Evolutionary conservation across 1,140 invertebrate species (phyloP), one percentile per base, ranked within the genome.

Genomic region (Penaeus vannamei): DNA sequence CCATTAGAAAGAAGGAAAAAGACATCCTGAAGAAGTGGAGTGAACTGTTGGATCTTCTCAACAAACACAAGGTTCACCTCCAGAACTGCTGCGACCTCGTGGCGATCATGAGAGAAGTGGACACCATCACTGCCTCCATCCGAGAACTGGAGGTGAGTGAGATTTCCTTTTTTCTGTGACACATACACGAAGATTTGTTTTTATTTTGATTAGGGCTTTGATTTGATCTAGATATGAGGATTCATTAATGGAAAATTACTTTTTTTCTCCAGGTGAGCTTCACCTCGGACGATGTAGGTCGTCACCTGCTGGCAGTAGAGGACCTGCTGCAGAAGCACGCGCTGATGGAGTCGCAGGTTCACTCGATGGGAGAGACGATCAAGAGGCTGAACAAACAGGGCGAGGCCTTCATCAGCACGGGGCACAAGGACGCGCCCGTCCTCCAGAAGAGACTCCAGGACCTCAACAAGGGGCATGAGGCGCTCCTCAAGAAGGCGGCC

Each of bases 311-410:
- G 72, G 98, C 96, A 42, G 98, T 98, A 2, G 98, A 99, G 93
- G 98, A 99, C 92, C 94, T 98, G 20, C 93, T 99, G 46, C 98
- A 99, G 92, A 98, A 98, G 91, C 98, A 99, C 92, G 96, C 96
- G 79, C 93, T 99, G 36, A 96, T 97, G 91, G 98, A 99, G 92
- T 93, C 98, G 79, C 97, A 99, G 93, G 95, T 98, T 0, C 92
- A 92, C 46, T 96, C 97, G 0, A 94, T 97, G 90, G 97, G 97
- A 19, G 97, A 98, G 92, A 96, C 95, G 17, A 95, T 97, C 61
- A 94, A 96, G 53, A 94, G 96, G 85, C 95, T 99, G 26, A 95
- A 95, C 84, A 94, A 97, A 60, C 92, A 93, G 32, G 91, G 88
- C 84, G 91, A 89, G 87, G 95, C 93, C 94, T 94, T 92, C 93